These are phyloP conservation scores for Lepidocyrtoides sp. DNA, from an alignment of 2,888 invertebrate species.

Conservation along the genomic window DNA sequence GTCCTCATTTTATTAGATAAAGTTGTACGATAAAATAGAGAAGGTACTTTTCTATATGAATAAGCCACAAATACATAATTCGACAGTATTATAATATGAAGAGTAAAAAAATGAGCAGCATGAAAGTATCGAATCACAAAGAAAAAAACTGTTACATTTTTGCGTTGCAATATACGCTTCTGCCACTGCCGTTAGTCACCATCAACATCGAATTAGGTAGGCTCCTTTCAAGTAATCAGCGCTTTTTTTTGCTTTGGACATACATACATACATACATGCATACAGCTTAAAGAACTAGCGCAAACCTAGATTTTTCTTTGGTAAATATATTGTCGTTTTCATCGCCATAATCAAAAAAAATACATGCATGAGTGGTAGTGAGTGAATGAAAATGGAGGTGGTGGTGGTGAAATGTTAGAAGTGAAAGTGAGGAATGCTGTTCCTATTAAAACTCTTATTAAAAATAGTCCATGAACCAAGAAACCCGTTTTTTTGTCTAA, in stretches of 20 bases:
- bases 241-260: no score
- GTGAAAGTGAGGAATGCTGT: not conserved
- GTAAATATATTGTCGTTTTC: not conserved
- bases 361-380: no score
- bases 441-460: conserved; percentile 3
- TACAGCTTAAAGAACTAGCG: no score
- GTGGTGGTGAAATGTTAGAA: not conserved
- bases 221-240: no score
- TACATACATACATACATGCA: not conserved
- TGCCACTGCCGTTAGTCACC: no score
- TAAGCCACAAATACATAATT: not conserved
- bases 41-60: not conserved
- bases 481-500: not conserved
- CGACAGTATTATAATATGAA: no score
- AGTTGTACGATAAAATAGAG: not conserved
- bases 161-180: not conserved
- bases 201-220: no score
- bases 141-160: not conserved
- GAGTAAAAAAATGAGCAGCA: not conserved
- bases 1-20: conserved; percentile 7
- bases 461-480: conserved; percentile 18
- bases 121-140: not conserved
- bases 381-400: not conserved
- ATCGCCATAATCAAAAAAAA: not conserved
- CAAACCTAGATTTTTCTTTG: conserved; percentile 20